Evolutionary conservation across 2,888 invertebrate species (phyloP).

Genomic region (Teleogryllus oceanicus): DNA sequence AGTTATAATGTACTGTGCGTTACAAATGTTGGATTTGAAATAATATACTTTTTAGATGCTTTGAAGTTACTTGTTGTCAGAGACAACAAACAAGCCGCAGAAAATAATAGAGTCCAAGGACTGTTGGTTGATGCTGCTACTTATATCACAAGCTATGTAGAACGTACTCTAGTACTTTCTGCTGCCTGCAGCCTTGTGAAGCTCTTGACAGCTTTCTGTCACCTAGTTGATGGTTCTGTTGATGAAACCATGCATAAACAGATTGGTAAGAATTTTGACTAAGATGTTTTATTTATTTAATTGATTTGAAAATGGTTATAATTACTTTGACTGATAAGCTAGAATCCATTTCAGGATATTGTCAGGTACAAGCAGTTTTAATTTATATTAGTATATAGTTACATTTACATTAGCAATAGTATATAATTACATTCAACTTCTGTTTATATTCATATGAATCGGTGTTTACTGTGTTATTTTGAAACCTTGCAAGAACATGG

Average conservation of each 20-base stretch:
- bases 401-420: too few species aligned
- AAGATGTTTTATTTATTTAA: too few species aligned
- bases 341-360: too few species aligned
- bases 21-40: neutral
- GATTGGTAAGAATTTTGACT: neutral
- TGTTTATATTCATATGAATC: too few species aligned
- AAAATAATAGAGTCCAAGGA: neutral
- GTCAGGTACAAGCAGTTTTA: too few species aligned
- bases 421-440: too few species aligned
- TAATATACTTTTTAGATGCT: neutral
- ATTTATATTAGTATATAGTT: too few species aligned
- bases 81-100: neutral
- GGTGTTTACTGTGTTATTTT: too few species aligned
- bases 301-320: too few species aligned
- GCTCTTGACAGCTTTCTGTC: neutral
- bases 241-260: neutral
- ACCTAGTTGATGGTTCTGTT: neutral
- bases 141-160: neutral
- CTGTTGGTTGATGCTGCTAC: neutral
- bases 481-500: too few species aligned
- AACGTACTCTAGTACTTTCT: neutral
- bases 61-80: neutral
- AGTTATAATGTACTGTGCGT: neutral
- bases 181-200: neutral
- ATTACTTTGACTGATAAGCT: too few species aligned